Evolutionary conservation across 2,113 vertebrate species (phyloP).

Genomic region (Mesitornis unicolor): DNA sequence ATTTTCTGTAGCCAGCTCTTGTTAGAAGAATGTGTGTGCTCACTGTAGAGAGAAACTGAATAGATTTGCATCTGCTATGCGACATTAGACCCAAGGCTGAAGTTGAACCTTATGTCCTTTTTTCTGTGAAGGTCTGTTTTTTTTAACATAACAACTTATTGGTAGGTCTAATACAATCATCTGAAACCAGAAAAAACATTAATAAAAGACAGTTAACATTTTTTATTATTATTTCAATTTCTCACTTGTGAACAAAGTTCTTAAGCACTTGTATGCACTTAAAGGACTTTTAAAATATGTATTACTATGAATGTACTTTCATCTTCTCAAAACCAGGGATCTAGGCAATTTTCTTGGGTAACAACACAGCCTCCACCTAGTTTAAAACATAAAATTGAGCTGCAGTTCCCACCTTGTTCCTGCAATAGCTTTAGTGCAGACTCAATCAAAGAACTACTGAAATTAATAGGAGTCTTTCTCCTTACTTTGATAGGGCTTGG

Average conservation of each 20-base stretch:
- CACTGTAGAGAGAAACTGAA: neutral
- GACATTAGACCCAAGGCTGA: neutral
- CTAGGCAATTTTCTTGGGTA: neutral
- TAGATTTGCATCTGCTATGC: neutral
- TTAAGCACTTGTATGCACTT: neutral
- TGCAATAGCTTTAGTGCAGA: neutral
- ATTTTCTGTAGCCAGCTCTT: neutral
- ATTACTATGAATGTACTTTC: neutral
- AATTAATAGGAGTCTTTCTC: neutral
- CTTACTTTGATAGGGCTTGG: neutral
- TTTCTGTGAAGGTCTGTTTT: neutral
- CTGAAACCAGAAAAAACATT: neutral
- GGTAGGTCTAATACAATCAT: neutral
- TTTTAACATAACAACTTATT: neutral
- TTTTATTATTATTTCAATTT: neutral
- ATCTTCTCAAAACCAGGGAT: neutral
- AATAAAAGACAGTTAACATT: neutral
- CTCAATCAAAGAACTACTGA: neutral
- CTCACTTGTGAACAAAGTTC: neutral
- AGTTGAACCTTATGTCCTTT: neutral
- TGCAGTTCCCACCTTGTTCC: neutral
- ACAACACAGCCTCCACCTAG: neutral
- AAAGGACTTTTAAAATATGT: neutral
- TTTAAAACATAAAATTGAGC: neutral
- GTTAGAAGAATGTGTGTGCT: neutral